Percentiles rank a stretch among this genome's conserved stretches.
Evolutionary conservation across 1,140 invertebrate species (phyloP).

Genomic region (Venturia canescens): DNA sequence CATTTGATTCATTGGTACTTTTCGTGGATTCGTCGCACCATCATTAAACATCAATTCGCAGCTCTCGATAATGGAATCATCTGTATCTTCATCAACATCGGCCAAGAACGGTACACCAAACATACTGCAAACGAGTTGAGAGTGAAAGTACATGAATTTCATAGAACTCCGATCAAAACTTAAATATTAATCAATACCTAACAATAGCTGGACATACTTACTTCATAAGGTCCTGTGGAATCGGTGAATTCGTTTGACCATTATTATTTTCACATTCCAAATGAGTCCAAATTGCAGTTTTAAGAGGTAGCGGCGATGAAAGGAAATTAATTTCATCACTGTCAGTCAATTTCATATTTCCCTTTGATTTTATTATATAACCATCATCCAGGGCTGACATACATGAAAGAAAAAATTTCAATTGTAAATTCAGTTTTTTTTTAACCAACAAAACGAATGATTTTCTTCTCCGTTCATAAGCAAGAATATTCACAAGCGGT

Average conservation of each 20-base stretch:
- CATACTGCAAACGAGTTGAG: background rate
- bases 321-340: background rate
- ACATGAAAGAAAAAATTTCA: background rate
- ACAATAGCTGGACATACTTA: background rate
- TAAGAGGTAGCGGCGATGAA: background rate
- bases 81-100: background rate
- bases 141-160: background rate
- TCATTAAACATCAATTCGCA: background rate
- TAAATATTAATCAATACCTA: background rate
- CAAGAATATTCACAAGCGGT: too few relatives aligned
- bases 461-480: too few relatives aligned
- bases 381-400: slow-evolving; percentile 18
- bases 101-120: slow-evolving; percentile 39
- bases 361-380: background rate
- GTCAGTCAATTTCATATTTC: background rate
- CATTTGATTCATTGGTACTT: slow-evolving; percentile 9
- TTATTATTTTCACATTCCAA: background rate
- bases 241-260: background rate
- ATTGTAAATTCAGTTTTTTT: background rate
- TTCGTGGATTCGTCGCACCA: background rate
- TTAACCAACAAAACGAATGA: too few relatives aligned
- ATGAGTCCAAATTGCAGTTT: slow-evolving; percentile 20
- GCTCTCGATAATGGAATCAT: background rate
- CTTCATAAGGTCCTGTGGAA: slow-evolving; percentile 1
- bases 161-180: background rate